These are phyloP conservation scores for Globodera ellingtonae DNA, from an alignment of 1,140 invertebrate species.

Conservation along the genomic window DNA sequence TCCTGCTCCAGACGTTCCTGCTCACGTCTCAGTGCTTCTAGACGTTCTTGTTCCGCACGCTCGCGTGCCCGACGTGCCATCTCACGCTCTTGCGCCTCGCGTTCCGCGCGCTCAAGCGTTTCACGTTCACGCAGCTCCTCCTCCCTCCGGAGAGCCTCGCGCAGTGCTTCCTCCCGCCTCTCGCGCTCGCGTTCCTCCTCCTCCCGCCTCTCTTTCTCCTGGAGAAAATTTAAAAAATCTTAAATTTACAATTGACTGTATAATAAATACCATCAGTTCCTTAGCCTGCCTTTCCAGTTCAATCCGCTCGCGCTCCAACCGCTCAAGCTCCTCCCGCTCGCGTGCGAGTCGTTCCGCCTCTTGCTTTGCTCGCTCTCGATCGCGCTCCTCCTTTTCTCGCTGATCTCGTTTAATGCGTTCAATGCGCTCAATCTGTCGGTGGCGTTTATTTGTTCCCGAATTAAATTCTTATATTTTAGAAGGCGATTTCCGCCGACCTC, in stretches of 20 bases:
- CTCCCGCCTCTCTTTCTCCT: slow-evolving; percentile 55
- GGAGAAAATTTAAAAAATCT: neutral
- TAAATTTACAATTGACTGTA: no score
- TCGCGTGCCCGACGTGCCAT: slow-evolving; percentile 46
- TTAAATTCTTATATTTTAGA: neutral
- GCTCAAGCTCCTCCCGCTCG: slow-evolving; percentile 53
- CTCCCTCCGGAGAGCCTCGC: slow-evolving; percentile 50
- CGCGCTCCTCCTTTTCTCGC: slow-evolving; percentile 53
- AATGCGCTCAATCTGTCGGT: slow-evolving; percentile 46
- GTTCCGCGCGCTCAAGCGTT: slow-evolving; percentile 44
- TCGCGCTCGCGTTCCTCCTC: slow-evolving; percentile 58
- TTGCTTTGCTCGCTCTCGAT: slow-evolving; percentile 47
- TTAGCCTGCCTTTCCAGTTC: slow-evolving; percentile 48
- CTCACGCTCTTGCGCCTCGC: slow-evolving; percentile 30
- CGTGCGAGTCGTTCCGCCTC: slow-evolving; percentile 47
- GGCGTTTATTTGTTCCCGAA: neutral
- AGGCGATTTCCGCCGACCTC: slow-evolving; percentile 21
- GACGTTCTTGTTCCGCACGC: slow-evolving; percentile 55
- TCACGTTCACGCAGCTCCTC: slow-evolving; percentile 48
- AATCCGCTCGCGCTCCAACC: slow-evolving; percentile 52
- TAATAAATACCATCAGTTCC: slow-evolving; percentile 22
- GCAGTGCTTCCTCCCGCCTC: slow-evolving; percentile 49
- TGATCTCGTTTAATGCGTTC: slow-evolving; percentile 59
- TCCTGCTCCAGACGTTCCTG: slow-evolving; percentile 60
- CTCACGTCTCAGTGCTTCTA: slow-evolving; percentile 57